These are phyloP conservation scores for Percina caprodes DNA, from an alignment of 2,113 vertebrate species.

Conservation along the genomic window DNA sequence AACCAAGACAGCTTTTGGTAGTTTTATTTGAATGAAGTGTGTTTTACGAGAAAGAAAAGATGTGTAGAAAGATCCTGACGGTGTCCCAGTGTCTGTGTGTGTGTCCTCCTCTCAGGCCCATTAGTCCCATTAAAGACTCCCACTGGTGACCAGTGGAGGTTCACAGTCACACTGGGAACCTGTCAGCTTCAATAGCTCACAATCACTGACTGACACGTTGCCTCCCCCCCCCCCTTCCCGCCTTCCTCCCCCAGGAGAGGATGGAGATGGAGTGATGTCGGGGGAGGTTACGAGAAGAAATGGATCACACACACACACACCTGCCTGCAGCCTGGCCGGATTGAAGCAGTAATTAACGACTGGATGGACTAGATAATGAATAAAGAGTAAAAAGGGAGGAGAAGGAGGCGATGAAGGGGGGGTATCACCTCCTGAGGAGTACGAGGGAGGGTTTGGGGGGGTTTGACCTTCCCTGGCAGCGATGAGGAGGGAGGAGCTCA, in stretches of 20 bases:
- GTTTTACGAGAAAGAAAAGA: no score
- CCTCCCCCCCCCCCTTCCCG: neutral
- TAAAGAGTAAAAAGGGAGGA: neutral
- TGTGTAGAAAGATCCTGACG: neutral
- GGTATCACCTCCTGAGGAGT: constrained; percentile 44
- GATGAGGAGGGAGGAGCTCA: constrained; percentile 84
- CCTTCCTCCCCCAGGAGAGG: neutral
- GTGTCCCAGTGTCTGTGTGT: constrained; percentile 10
- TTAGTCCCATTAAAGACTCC: constrained; percentile 53
- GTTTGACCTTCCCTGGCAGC: constrained; percentile 45
- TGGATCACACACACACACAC: constrained; percentile 5
- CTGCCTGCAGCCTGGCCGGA: constrained; percentile 19
- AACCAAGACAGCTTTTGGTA: no score
- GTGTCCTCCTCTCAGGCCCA: constrained; percentile 40
- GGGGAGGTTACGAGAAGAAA: neutral
- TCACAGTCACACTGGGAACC: constrained; percentile 50
- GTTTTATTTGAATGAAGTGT: no score
- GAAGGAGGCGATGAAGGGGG: neutral
- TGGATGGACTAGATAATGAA: constrained; percentile 26
- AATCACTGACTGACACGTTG: constrained; percentile 27
- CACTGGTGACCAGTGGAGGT: constrained; percentile 57
- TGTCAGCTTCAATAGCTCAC: constrained; percentile 66
- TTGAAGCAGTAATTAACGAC: constrained; percentile 9
- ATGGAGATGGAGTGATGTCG: neutral
- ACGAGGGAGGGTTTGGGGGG: neutral